A percentile compares a stretch with the other conserved stretches of the same genome.
Conservation (phyloP, 2,888 invertebrate genomes). For the Stegophylla sp. region DNA sequence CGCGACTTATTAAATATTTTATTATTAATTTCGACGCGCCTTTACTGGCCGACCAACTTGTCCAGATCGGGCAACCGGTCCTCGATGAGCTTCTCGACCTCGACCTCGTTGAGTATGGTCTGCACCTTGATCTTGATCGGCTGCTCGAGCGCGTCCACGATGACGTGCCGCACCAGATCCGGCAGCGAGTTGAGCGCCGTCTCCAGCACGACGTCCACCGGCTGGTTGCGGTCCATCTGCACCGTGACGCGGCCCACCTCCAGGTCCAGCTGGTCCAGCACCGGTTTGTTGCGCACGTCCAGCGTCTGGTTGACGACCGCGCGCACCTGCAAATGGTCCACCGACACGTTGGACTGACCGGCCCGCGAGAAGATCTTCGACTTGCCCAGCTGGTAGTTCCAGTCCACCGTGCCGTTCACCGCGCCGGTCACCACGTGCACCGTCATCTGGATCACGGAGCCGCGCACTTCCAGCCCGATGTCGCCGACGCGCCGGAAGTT, state of each 20-base stretch:
- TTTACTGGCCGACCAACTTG: not conserved
- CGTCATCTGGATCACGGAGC: slow-evolving; percentile 77
- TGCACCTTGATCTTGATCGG: slow-evolving; percentile 78
- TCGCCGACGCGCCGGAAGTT: slow-evolving; percentile 83
- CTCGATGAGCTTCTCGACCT: slow-evolving; percentile 77
- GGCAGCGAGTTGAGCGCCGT: slow-evolving; percentile 81
- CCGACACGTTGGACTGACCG: slow-evolving; percentile 75
- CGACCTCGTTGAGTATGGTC: slow-evolving; percentile 74
- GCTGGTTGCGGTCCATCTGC: slow-evolving; percentile 79
- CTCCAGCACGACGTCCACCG: slow-evolving; percentile 81
- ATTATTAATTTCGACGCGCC: not conserved
- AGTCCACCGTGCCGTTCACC: slow-evolving; percentile 77
- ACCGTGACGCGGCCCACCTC: slow-evolving; percentile 84
- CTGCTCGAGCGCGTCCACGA: slow-evolving; percentile 83
- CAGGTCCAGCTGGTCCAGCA: slow-evolving; percentile 77
- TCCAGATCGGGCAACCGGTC: slow-evolving; percentile 72
- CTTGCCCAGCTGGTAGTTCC: slow-evolving; percentile 74
- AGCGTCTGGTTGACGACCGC: slow-evolving; percentile 76
- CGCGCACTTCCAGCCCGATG: slow-evolving; percentile 79
- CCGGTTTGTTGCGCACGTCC: slow-evolving; percentile 77
- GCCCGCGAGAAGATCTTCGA: slow-evolving; percentile 68
- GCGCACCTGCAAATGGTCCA: slow-evolving; percentile 75
- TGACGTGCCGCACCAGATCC: slow-evolving; percentile 83
- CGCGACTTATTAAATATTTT: no score
- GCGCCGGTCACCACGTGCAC: slow-evolving; percentile 79